phyloP scores from a whole-genome alignment of 30 jellyfish, hydroid and myxozoan species.

The Aurelia aurita complex sp. Pacific region DNA sequence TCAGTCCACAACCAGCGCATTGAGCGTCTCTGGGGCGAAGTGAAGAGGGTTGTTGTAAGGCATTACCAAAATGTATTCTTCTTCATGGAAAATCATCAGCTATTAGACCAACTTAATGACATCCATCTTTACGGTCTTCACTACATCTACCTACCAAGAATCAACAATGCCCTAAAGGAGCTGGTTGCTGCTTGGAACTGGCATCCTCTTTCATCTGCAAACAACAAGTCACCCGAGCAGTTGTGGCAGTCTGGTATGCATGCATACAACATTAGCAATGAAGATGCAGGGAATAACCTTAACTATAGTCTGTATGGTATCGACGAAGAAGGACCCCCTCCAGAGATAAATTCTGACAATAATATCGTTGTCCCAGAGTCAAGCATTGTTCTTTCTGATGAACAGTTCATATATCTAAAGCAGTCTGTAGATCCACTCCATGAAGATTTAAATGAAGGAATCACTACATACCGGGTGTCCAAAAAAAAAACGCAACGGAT shows the following conservation, averaged over 20 bases:
- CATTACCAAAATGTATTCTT: slow-evolving; percentile 24
- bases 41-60: slow-evolving; percentile 24
- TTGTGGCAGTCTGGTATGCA: neutral
- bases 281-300: too few relatives aligned
- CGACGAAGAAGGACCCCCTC: slow-evolving; percentile 9
- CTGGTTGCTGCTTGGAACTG: neutral
- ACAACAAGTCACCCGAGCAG: neutral
- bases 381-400: too few relatives aligned
- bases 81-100: slow-evolving; percentile 26
- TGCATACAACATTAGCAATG: neutral
- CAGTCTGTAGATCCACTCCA: too few relatives aligned
- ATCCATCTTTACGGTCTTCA: slow-evolving; percentile 13
- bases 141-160: neutral
- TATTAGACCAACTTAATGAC: slow-evolving; percentile 40
- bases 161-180: neutral
- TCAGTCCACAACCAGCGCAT: slow-evolving; percentile 58
- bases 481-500: too few relatives aligned
- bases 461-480: too few relatives aligned
- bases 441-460: too few relatives aligned
- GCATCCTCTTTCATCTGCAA: neutral
- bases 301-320: neutral
- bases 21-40: slow-evolving; percentile 54
- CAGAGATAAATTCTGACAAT: neutral
- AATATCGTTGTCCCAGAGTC: neutral
- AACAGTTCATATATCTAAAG: too few relatives aligned